A percentile compares a stretch with the other conserved stretches of the same genome.
Conservation (phyloP, 2,888 invertebrate genomes). For the Caenorhabditis auriculariae region DNA sequence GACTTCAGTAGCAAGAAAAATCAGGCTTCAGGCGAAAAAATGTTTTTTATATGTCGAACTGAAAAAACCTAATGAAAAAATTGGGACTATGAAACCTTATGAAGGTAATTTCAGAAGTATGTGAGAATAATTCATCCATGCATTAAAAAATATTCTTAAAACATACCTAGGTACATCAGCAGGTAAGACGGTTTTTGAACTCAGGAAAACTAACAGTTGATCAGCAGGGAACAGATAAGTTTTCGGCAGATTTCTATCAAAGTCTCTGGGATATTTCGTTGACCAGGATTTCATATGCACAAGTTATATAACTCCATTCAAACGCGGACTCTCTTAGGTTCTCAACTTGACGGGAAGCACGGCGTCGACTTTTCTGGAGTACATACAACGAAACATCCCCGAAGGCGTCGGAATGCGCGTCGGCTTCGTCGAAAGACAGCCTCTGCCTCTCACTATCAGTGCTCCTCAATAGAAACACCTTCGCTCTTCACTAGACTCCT, state of each 20-base stretch:
- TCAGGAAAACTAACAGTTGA: no score
- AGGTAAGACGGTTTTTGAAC: no score
- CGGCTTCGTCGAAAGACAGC: constrained; percentile 48
- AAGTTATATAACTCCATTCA: no score
- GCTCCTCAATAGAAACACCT: no score
- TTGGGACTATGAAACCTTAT: neutral
- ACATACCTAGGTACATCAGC: no score
- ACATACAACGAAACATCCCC: constrained; percentile 91
- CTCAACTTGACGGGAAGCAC: constrained; percentile 89
- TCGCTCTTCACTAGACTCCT: no score
- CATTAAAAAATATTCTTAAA: constrained; percentile 1
- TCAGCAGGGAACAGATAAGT: no score
- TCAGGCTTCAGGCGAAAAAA: neutral
- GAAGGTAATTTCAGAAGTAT: neutral
- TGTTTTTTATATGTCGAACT: neutral
- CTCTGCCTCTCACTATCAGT: constrained; percentile 48
- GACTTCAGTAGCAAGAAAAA: neutral
- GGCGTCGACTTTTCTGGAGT: constrained; percentile 90
- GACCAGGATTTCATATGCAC: neutral
- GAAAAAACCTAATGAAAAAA: neutral
- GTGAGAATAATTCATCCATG: neutral
- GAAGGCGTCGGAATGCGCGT: constrained; percentile 91
- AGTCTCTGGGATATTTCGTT: no score
- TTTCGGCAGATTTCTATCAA: no score
- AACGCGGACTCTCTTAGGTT: constrained; percentile 66